Evolutionary conservation across 1,140 invertebrate genomes (phyloP).

Genomic region (Heliconius eleuchia): DNA sequence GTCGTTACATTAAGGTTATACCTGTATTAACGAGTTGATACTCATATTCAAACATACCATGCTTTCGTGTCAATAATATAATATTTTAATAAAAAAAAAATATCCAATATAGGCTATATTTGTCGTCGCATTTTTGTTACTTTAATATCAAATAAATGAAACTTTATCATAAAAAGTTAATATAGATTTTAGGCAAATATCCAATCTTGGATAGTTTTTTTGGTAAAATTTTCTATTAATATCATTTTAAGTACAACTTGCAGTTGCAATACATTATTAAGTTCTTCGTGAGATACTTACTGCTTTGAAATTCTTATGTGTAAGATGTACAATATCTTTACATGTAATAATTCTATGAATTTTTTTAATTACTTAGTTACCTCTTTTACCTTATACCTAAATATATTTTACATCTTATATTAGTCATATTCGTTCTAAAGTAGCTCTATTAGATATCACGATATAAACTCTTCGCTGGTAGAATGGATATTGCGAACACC

Average conservation of each 20-base stretch:
- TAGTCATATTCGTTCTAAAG: background rate
- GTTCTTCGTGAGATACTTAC: background rate
- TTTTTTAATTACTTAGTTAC: too few relatives aligned
- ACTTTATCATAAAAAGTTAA: too few relatives aligned
- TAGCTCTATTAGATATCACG: slow-evolving; percentile 13
- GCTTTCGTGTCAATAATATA: slow-evolving; percentile 4
- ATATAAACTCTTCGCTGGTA: slow-evolving; percentile 9
- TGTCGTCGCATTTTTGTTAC: too few relatives aligned
- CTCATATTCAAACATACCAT: background rate
- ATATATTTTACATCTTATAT: background rate
- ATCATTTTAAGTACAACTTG: background rate
- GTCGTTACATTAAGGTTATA: too few relatives aligned
- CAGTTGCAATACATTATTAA: background rate
- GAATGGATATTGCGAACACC: slow-evolving; percentile 13
- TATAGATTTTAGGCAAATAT: background rate
- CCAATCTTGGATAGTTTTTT: background rate
- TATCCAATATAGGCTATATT: background rate
- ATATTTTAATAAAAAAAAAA: background rate
- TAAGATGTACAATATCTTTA: background rate
- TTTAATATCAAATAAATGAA: too few relatives aligned
- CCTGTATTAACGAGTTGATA: background rate
- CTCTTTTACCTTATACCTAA: background rate
- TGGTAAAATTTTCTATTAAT: background rate
- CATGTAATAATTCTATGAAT: too few relatives aligned
- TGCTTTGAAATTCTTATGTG: slow-evolving; percentile 1